These are phyloP conservation scores for Formica exsecta DNA, from an alignment of 1,140 invertebrate species.

Conservation along the genomic window DNA sequence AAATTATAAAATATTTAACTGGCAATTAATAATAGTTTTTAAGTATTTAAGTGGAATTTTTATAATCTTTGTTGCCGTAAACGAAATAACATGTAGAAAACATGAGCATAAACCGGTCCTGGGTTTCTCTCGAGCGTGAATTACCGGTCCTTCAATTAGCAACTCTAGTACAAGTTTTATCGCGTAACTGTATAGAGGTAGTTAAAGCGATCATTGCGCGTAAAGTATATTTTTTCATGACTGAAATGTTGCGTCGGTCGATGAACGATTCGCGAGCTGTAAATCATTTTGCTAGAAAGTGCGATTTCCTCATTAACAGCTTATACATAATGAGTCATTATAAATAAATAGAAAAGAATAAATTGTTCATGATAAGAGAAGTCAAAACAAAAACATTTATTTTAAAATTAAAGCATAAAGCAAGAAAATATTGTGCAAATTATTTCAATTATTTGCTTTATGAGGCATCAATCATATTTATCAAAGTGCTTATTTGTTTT, in stretches of 20 bases:
- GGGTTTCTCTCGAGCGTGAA: conserved; percentile 26
- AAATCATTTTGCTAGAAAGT: conserved; percentile 23
- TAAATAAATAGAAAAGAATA: neutral
- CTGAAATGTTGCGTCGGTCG: neutral
- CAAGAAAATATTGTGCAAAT: neutral
- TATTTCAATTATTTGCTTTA: neutral
- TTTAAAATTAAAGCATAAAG: neutral
- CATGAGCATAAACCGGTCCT: conserved; percentile 12
- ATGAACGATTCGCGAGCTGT: conserved; percentile 25
- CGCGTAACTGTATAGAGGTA: conserved; percentile 57
- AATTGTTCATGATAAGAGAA: neutral
- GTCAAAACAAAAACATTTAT: neutral
- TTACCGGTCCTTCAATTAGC: conserved; percentile 46
- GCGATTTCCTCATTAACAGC: conserved; percentile 21
- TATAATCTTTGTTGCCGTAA: neutral
- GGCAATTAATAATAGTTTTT: neutral
- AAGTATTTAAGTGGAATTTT: conserved; percentile 7
- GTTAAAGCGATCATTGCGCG: conserved; percentile 53
- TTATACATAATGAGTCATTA: conserved; percentile 2
- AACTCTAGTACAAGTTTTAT: conserved; percentile 24
- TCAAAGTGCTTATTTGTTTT: neutral
- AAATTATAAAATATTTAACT: neutral
- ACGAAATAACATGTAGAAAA: neutral
- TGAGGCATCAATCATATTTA: neutral
- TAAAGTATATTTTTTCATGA: conserved; percentile 3